phyloP scores from a whole-genome alignment of 2,797 vertebrate species.

The Danio tinwini region DNA sequence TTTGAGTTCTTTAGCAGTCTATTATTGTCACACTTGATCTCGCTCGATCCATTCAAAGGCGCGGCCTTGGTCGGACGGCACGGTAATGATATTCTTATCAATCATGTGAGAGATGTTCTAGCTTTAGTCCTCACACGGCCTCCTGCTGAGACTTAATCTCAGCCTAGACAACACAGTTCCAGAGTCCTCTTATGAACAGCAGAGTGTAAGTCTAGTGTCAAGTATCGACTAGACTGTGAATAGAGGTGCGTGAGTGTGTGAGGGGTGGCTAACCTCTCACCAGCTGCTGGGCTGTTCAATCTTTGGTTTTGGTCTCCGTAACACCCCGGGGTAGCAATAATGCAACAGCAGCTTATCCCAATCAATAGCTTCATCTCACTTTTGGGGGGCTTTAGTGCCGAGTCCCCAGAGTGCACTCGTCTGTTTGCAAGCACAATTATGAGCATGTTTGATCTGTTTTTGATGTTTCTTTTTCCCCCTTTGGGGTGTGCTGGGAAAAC shows the following conservation, averaged over 20 bases:
- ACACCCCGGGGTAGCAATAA: slow-evolving; percentile 58
- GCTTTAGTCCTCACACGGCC: slow-evolving; percentile 44
- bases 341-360: slow-evolving; percentile 59
- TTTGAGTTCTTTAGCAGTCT: slow-evolving; percentile 3
- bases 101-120: slow-evolving; percentile 51
- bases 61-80: slow-evolving; percentile 9
- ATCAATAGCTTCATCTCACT: slow-evolving; percentile 63
- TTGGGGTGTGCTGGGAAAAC: slow-evolving; percentile 11
- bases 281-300: slow-evolving; percentile 61
- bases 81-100: slow-evolving; percentile 55
- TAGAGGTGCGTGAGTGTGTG: slow-evolving; percentile 41
- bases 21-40: slow-evolving; percentile 35
- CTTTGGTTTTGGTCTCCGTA: slow-evolving; percentile 41
- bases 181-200: slow-evolving; percentile 48
- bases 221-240: slow-evolving; percentile 59
- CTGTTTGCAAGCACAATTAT: slow-evolving; percentile 63
- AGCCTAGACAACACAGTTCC: slow-evolving; percentile 36
- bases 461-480: not conserved
- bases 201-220: slow-evolving; percentile 57
- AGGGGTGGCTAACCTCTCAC: slow-evolving; percentile 59
- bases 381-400: slow-evolving; percentile 51
- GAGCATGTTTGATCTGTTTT: slow-evolving; percentile 46
- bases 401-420: slow-evolving; percentile 60
- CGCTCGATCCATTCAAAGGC: not conserved
- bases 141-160: slow-evolving; percentile 56